Evolutionary conservation across 2,797 vertebrate genomes (phyloP).

Genomic region (Lacerta bilineata): DNA sequence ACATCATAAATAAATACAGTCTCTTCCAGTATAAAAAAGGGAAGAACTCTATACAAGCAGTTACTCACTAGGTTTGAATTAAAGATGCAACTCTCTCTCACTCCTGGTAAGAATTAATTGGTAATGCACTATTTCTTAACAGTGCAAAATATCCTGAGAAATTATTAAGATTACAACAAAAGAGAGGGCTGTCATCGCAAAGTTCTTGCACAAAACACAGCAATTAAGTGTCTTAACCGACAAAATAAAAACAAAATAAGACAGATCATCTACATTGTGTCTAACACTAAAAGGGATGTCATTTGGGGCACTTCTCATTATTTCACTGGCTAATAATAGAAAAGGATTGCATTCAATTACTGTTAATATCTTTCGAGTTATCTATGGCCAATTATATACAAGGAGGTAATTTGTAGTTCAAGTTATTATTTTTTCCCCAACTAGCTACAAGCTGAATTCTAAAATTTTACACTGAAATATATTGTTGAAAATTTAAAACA

Average conservation of each 20-base stretch:
- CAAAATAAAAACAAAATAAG: slow-evolving; percentile 75
- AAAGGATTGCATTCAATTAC: slow-evolving; percentile 79
- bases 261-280: slow-evolving; percentile 73
- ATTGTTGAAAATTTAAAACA: slow-evolving; percentile 83
- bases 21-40: slow-evolving; percentile 78
- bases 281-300: slow-evolving; percentile 72
- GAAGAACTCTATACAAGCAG: slow-evolving; percentile 79
- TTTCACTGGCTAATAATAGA: slow-evolving; percentile 73
- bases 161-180: slow-evolving; percentile 83
- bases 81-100: slow-evolving; percentile 80
- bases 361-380: slow-evolving; percentile 80
- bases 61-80: slow-evolving; percentile 75
- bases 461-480: slow-evolving; percentile 81
- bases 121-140: slow-evolving; percentile 78
- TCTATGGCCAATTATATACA: slow-evolving; percentile 85
- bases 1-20: slow-evolving; percentile 74
- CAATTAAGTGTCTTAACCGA: slow-evolving; percentile 69
- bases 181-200: slow-evolving; percentile 81
- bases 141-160: slow-evolving; percentile 86
- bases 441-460: slow-evolving; percentile 79
- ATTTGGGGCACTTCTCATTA: slow-evolving; percentile 77
- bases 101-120: slow-evolving; percentile 83
- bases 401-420: slow-evolving; percentile 87
- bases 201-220: slow-evolving; percentile 84
- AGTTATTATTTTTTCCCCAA: slow-evolving; percentile 77